Base-by-base conservation (phyloP, 1,140 invertebrate species). In the Nylanderia fulva region DNA sequence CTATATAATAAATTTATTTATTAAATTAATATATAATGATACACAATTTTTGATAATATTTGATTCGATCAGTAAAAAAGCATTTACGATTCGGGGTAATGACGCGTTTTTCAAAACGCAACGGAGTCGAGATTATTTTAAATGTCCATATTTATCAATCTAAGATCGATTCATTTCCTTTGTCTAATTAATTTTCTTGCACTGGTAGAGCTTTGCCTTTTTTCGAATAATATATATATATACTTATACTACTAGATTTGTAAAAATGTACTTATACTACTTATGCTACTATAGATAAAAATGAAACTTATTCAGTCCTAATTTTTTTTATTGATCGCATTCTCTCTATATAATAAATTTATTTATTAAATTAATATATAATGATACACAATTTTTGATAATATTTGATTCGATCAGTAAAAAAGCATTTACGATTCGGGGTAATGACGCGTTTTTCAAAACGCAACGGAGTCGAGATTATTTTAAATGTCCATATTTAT, bases 401-500 rank as follows among this genome's bases (percentile, higher is more conserved):
- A 9, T 56, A 21, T 52, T 71, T 71, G 21, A 9, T 24, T 39
- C 15, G 56, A 74, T 24, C 15, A 11, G 8, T 52, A 13, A 71
- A 36, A n/a, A n/a, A n/a, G n/a, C n/a, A n/a, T n/a, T n/a, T n/a
- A n/a, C n/a, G 36, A 21, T 18, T 24, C 27, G 21, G 7, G 7
- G 6, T 27, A 39, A 18, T 29, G 45, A n/a, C 45, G 42, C 15
- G 24, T 58, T 68, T 58, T n/a, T 15, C 36, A 11, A n/a, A 15
- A 27, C 27, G 15, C 18, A 45, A 63, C 52, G 3, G 3, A 15
- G 15, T 52, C 45, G 21, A 48, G 21, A 21, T 33, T 8, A 36
- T 86, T 82, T 54, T 54, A 2, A 79, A 77, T 36, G n/a, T 33
- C 15, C 11, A 1, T 24, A n/a, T 52, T 79, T 79, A 18, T 68